A percentile compares a stretch with the other conserved stretches of the same genome.
These are phyloP conservation scores for Venturia canescens DNA, from an alignment of 1,140 invertebrate genomes.

Conservation along the genomic window DNA sequence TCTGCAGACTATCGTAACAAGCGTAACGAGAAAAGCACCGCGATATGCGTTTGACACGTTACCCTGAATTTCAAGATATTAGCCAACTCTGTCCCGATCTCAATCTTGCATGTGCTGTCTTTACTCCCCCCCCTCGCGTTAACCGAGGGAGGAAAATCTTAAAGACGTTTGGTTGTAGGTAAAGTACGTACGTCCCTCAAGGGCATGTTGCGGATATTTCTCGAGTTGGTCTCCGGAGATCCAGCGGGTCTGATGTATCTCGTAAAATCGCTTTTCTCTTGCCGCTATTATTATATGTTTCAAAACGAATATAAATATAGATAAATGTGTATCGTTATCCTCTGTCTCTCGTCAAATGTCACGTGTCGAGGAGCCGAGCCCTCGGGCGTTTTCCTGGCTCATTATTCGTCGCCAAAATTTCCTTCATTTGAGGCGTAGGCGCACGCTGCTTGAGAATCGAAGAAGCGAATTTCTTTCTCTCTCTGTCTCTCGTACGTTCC, in stretches of 20 bases:
- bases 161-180: constrained; percentile 36
- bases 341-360: constrained; percentile 29
- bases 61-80: constrained; percentile 68
- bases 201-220: constrained; percentile 70
- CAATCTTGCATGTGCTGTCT: constrained; percentile 1
- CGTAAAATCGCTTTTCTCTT: constrained; percentile 54
- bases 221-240: constrained; percentile 60
- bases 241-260: constrained; percentile 64
- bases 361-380: constrained; percentile 1
- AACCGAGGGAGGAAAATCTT: constrained; percentile 53
- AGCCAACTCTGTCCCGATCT: constrained; percentile 50
- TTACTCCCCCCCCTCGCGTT: constrained; percentile 61
- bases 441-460: no score
- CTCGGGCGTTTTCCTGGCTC: constrained; percentile 19
- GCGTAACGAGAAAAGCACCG: constrained; percentile 24
- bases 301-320: not conserved
- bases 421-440: not conserved
- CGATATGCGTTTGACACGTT: constrained; percentile 71
- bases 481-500: no score
- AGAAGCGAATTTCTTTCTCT: no score
- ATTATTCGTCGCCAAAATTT: constrained; percentile 4
- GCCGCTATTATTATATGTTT: constrained; percentile 58
- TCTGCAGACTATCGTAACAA: not conserved
- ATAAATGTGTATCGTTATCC: not conserved
- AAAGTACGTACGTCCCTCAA: constrained; percentile 67